Evolutionary conservation across 2,888 invertebrate genomes (phyloP), one percentile per base, ranked within the genome.

Genomic region (Vesta saturnalis): DNA sequence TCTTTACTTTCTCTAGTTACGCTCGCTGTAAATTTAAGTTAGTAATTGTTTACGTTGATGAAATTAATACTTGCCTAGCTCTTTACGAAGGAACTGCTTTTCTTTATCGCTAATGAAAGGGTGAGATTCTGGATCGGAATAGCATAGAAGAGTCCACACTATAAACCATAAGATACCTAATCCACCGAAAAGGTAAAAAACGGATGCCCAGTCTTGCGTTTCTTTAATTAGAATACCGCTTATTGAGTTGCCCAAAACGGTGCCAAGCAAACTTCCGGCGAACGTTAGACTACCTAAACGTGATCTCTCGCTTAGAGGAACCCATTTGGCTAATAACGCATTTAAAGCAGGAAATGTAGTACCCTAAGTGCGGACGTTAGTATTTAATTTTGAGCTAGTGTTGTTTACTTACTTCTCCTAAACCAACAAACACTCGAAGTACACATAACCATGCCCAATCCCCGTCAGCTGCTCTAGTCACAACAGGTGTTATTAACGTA

Each of bases 171-270:
- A 56, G 1, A 92, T 84, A 12, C 93, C 93, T 5, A 92, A 76
- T 2, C 87, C 87, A n/a, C 94, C 94, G 78, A 94, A 94, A 15
- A 94, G 85, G 77, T 94, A 94, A 83, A 94, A 95, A 0, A 94
- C 93, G 0, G 89, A 88, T 2, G 90, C 87, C 94, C 94, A 94
- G 19, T 90, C 89, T 2, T 87, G 86, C 8, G 89, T 86, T 57
- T 88, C 85, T 72, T 90, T 87, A 56, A 94, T 88, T 5, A 94
- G 84, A 8, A 90, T 79, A 0, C 94, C 94, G 1, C 90, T 60
- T 1, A 57, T 57, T 1, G 66, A 19, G 14, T 63, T 70, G 12
- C 67, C 70, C 16, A 70, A 2, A 8, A 70, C 70, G 0, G 70
- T 70, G 15, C 88, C 88, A 15, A 88, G 77, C 78, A 87, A 87